Percentiles rank a stretch among this genome's conserved stretches.
phyloP scores from a whole-genome alignment of 1,140 invertebrate genomes.

The Acyrthosiphon pisum region DNA sequence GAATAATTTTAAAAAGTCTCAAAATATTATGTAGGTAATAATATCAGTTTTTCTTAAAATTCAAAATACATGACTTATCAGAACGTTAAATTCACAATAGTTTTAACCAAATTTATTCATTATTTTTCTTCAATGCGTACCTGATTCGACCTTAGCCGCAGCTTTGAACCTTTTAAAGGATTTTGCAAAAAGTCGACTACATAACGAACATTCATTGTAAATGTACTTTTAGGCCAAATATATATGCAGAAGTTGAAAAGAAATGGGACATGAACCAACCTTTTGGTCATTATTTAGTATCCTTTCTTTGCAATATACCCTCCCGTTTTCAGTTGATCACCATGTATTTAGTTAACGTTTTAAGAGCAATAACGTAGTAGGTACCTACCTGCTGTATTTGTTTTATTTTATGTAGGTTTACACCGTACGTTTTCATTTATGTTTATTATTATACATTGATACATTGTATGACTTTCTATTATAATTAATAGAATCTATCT shows the following conservation, averaged over 20 bases:
- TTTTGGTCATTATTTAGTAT: slow-evolving; percentile 3
- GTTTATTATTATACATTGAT: neutral
- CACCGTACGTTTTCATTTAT: neutral
- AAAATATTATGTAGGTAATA: neutral
- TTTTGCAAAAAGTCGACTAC: neutral
- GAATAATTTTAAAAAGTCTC: neutral
- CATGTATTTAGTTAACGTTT: neutral
- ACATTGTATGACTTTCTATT: neutral
- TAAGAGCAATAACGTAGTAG: neutral
- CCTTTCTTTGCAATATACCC: neutral
- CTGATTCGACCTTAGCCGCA: neutral
- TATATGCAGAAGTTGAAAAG: neutral
- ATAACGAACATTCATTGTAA: neutral
- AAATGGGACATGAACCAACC: neutral
- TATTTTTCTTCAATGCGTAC: neutral
- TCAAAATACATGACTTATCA: neutral
- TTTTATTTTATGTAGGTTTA: neutral
- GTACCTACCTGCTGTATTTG: neutral
- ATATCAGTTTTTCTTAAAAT: neutral
- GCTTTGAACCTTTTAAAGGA: neutral
- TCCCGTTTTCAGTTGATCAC: neutral
- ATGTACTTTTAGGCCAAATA: neutral
- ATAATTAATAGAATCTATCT: neutral
- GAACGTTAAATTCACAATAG: neutral
- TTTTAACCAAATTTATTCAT: neutral